Conservation (phyloP, 2,888 invertebrate species). For the Drosophila anceps region DNA sequence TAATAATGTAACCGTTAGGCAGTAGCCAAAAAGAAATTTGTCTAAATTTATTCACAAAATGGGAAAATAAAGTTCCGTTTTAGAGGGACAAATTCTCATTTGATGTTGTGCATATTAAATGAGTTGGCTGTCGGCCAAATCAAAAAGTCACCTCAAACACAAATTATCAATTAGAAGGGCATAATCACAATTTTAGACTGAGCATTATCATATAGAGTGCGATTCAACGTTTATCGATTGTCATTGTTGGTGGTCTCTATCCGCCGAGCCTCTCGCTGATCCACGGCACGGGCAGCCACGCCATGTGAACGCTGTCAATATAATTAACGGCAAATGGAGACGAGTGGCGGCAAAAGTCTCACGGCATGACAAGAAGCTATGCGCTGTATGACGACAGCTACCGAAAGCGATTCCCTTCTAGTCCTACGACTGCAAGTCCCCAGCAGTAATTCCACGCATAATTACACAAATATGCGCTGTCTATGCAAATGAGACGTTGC, state of each 20-base stretch:
- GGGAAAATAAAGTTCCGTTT: constrained; percentile 18
- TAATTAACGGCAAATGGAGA: constrained; percentile 75
- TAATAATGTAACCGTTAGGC: constrained; percentile 2
- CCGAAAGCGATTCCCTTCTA: constrained; percentile 29
- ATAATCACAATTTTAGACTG: constrained; percentile 42
- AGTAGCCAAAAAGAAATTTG: neutral
- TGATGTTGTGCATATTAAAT: constrained; percentile 69
- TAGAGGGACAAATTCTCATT: constrained; percentile 18
- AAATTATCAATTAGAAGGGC: constrained; percentile 74
- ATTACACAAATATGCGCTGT: constrained; percentile 75
- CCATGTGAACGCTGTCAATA: constrained; percentile 71
- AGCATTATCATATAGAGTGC: constrained; percentile 66
- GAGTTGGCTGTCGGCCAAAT: constrained; percentile 49
- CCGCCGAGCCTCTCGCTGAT: neutral
- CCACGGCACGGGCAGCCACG: constrained; percentile 5
- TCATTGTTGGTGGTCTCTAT: constrained; percentile 64
- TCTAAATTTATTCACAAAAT: neutral
- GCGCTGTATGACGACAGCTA: constrained; percentile 37
- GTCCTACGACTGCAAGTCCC: constrained; percentile 5
- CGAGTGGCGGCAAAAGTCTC: constrained; percentile 68
- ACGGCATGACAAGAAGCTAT: constrained; percentile 71
- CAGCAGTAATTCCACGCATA: constrained; percentile 67
- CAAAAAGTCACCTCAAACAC: constrained; percentile 63
- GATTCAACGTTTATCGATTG: constrained; percentile 76
- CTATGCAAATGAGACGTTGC: constrained; percentile 72